These are phyloP conservation scores for Nomada flava DNA, from an alignment of 2,888 invertebrate genomes.

Conservation along the genomic window DNA sequence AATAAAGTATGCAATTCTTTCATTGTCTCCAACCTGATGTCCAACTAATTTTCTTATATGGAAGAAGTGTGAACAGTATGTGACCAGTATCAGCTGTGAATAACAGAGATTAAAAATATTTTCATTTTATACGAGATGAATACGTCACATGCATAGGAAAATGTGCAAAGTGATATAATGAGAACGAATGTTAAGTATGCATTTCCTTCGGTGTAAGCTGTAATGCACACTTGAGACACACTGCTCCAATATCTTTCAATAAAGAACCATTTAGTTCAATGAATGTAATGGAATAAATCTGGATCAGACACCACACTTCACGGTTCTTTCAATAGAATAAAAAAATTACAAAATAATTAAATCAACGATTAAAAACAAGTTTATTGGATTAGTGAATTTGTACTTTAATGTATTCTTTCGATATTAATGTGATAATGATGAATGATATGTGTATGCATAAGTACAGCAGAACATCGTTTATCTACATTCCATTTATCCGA, in stretches of 20 bases:
- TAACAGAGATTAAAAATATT: slow-evolving; percentile 72
- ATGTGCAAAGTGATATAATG: slow-evolving; percentile 27
- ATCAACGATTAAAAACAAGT: slow-evolving; percentile 5
- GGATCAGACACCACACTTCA: slow-evolving; percentile 46
- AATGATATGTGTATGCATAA: slow-evolving; percentile 1
- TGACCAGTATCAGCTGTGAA: slow-evolving; percentile 81
- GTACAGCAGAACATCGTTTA: no score
- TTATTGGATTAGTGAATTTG: not conserved
- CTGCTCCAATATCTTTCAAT: slow-evolving; percentile 66
- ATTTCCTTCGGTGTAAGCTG: slow-evolving; percentile 66
- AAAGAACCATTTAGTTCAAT: slow-evolving; percentile 69
- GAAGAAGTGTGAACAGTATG: slow-evolving; percentile 79
- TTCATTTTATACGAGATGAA: slow-evolving; percentile 37
- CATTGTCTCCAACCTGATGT: slow-evolving; percentile 81
- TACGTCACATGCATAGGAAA: slow-evolving; percentile 15
- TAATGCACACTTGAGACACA: slow-evolving; percentile 68
- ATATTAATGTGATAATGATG: not conserved
- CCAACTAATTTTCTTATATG: slow-evolving; percentile 80
- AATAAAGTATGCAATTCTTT: slow-evolving; percentile 75
- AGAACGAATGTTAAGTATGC: slow-evolving; percentile 55
- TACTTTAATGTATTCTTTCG: slow-evolving; percentile 6
- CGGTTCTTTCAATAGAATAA: slow-evolving; percentile 42
- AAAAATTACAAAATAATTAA: slow-evolving; percentile 8
- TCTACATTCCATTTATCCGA: no score
- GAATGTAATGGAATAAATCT: slow-evolving; percentile 69